Evolutionary conservation across 2,888 invertebrate species (phyloP).

Genomic region (Lepidochrysops patricia): DNA sequence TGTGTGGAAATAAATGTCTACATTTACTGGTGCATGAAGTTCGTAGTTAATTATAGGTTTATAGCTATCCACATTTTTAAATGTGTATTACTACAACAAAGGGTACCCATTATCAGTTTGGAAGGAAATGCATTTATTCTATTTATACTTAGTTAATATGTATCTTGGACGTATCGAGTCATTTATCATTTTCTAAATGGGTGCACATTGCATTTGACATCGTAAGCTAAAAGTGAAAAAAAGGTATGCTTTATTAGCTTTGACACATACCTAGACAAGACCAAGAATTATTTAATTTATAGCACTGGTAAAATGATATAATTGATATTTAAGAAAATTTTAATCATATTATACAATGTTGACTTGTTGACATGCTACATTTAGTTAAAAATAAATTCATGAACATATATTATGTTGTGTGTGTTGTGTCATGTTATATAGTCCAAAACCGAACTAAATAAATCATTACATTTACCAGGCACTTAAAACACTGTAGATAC

Average conservation of each 20-base stretch:
- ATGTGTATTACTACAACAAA: conserved; percentile 64
- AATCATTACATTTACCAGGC: not conserved
- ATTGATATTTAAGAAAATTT: not conserved
- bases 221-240: conserved; percentile 24
- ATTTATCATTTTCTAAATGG: conserved; percentile 57
- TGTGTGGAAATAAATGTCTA: conserved; percentile 75
- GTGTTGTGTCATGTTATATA: not conserved
- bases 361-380: no score
- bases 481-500: conserved; percentile 16
- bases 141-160: conserved; percentile 40
- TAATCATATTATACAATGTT: not conserved
- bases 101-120: conserved; percentile 64
- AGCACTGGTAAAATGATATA: not conserved
- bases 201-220: conserved; percentile 33
- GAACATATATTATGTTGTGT: not conserved
- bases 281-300: not conserved
- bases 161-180: conserved; percentile 52
- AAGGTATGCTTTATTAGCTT: not conserved
- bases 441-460: not conserved
- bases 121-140: conserved; percentile 67
- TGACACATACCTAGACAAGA: not conserved
- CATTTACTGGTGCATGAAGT: conserved; percentile 75
- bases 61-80: conserved; percentile 67
- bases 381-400: not conserved
- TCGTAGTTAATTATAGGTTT: conserved; percentile 71